Conservation (phyloP, 2,888 invertebrate species). For the Maniola hyperantus region DNA sequence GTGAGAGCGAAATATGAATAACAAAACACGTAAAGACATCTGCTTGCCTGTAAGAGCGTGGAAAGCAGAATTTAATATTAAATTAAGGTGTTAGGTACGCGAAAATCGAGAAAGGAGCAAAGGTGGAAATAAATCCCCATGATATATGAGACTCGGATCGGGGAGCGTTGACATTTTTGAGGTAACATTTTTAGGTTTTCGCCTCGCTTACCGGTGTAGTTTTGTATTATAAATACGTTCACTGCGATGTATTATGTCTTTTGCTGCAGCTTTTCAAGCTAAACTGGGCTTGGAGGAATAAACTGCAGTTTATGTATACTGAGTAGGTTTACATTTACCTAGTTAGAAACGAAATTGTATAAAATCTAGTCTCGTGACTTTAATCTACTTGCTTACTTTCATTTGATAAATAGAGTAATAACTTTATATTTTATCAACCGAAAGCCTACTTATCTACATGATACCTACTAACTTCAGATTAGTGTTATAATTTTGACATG, state of each 20-base stretch:
- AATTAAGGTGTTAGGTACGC: constrained; percentile 80
- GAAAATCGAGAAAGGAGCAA: constrained; percentile 75
- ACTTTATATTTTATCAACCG: background rate
- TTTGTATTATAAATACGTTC: constrained; percentile 37
- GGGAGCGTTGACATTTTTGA: constrained; percentile 74
- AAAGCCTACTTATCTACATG: too few species aligned
- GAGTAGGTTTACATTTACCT: constrained; percentile 8
- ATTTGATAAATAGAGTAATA: too few species aligned
- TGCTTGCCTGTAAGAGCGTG: constrained; percentile 62
- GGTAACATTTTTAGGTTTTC: constrained; percentile 68
- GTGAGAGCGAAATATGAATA: constrained; percentile 73
- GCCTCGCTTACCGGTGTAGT: constrained; percentile 40
- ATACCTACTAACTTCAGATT: too few species aligned
- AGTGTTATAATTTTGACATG: too few species aligned
- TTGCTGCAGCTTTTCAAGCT: constrained; percentile 30
- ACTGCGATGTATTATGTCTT: constrained; percentile 35
- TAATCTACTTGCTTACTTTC: too few species aligned
- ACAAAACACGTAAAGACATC: constrained; percentile 74
- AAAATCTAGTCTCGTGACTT: background rate
- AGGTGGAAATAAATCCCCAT: constrained; percentile 78
- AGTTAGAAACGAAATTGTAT: background rate
- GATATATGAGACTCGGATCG: constrained; percentile 72
- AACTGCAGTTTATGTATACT: constrained; percentile 30
- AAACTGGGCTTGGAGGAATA: constrained; percentile 24
- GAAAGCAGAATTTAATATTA: constrained; percentile 80